Evolutionary conservation across 1,140 invertebrate genomes (phyloP).

Genomic region (Glossosoma conforme): DNA sequence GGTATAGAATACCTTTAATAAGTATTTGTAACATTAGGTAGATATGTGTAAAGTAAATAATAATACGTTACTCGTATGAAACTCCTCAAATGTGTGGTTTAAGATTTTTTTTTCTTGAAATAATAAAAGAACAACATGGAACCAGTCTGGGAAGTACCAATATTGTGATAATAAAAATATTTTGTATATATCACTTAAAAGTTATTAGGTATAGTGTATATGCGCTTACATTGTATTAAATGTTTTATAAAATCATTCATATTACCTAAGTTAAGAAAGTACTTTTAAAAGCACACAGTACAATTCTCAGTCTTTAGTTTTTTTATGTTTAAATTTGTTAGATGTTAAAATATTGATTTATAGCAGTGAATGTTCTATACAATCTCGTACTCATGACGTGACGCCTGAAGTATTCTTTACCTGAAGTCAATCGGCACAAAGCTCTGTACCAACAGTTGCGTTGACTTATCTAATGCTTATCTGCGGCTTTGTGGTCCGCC

Average conservation of each 20-base stretch:
- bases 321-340: conserved; percentile 2
- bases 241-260: conserved; percentile 16
- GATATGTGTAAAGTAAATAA: no score
- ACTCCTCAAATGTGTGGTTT: no score
- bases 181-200: conserved; percentile 24
- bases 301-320: conserved; percentile 18
- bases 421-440: background rate
- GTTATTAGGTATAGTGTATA: conserved; percentile 14
- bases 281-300: conserved; percentile 19
- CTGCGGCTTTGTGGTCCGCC: background rate
- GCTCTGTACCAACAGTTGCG: background rate
- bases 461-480: background rate
- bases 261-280: conserved; percentile 4
- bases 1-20: no score
- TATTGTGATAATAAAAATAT: conserved; percentile 31
- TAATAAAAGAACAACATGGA: no score
- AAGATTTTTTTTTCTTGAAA: no score
- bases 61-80: no score
- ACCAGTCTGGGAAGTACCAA: conserved; percentile 21
- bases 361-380: no score
- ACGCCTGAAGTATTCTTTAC: no score
- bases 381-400: no score
- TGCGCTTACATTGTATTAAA: conserved; percentile 24
- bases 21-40: no score
- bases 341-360: background rate